Base-by-base conservation (phyloP, 1,140 invertebrate species). In the Metopolophium dirhodum region DNA sequence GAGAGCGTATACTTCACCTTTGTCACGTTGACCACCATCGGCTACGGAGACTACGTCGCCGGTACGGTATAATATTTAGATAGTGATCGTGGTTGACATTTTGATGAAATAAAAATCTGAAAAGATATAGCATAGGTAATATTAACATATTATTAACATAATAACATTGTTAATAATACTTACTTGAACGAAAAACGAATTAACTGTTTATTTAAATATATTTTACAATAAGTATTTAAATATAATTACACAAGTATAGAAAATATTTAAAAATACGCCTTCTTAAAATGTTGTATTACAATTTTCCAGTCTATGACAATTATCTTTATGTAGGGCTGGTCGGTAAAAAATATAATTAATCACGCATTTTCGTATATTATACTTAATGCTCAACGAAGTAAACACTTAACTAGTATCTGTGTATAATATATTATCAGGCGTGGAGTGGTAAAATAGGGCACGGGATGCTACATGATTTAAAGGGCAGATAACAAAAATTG, bases 31-130 rank as follows among this genome's bases (percentile, higher is more conserved):
- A 98, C 98, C 1, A 99, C 98, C 20, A 99, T 99, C 94, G 98
- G 98, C 41, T 99, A 99, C 95, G 98, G 98, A 61, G 98, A 99
- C 95, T 97, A 97, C 94, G 98, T 99, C 35, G 98, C 98, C 94
- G 97, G 97, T 97, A 95, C 4, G n/a, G 30, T 35, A 77, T 35
- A 26, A 30, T 61, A n/a, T 68, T n/a, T 35, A 41, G 14, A 77
- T 35, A 77, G n/a, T 77, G 61, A 18, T 18, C 14, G 6, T 77
- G 6, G 6, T n/a, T 6, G 14, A 68, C 14, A 68, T 68, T 0
- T 68, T n/a, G 30, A 77, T 77, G n/a, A 77, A 35, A 77, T 68
- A n/a, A 68, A 77, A 77, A 77, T 77, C 30, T 18, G 14, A n/a
- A 14, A 61, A 61, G 1, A 77, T 7, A n/a, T n/a, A n/a, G n/a